phyloP scores from a whole-genome alignment of 2,797 vertebrate genomes.

The Simalia tracyae region DNA sequence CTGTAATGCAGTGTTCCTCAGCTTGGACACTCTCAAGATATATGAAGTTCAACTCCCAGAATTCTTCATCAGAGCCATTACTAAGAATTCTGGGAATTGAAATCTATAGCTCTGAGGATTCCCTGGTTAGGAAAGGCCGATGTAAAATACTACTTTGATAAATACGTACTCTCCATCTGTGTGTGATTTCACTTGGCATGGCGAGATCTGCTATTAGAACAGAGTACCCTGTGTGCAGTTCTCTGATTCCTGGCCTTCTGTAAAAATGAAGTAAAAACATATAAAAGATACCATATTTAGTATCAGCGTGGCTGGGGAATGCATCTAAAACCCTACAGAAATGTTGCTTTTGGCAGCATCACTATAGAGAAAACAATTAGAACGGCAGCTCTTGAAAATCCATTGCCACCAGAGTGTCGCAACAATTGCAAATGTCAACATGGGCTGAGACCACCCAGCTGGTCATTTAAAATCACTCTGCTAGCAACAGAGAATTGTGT shows the following conservation, averaged over 20 bases:
- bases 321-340: not conserved
- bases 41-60: not conserved
- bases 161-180: not conserved
- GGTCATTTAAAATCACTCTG: not conserved
- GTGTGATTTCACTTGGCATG: not conserved
- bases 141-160: not conserved
- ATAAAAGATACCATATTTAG: not conserved
- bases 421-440: not conserved
- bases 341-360: not conserved
- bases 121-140: not conserved
- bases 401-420: not conserved
- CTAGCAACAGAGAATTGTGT: not conserved
- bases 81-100: not conserved
- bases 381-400: not conserved
- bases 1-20: not conserved
- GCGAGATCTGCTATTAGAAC: not conserved
- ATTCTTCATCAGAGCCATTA: not conserved
- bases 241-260: not conserved
- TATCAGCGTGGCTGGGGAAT: not conserved
- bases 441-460: not conserved
- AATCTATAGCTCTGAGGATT: not conserved
- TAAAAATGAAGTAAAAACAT: not conserved
- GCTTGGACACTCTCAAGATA: not conserved
- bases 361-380: constrained; percentile 2
- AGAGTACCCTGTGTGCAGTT: not conserved